Evolutionary conservation across 2,113 vertebrate genomes (phyloP), one percentile per base, ranked within the genome.

Genomic region (Zosterops japonicus): DNA sequence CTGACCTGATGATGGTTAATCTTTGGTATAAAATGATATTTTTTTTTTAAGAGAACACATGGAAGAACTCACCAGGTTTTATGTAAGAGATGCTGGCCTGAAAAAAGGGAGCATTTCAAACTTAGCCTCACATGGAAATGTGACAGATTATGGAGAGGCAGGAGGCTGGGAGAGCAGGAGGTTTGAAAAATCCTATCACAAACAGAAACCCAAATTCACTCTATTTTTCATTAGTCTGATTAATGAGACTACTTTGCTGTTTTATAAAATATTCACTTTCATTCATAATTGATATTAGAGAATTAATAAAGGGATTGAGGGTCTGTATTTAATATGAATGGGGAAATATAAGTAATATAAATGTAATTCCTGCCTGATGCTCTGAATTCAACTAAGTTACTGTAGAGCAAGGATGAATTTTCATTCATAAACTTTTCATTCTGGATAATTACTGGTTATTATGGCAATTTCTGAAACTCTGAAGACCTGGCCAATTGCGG

Each of bases 371-470:
- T 92, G 29, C 35, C 59, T 68, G 50, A 60, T 86, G 11, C 57
- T 68, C 7, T 44, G 60, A 64, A 91, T 36, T 56, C 25, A 83
- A 2, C 31, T 52, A 46, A 72, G n/a, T 91, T 81, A 59, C 56
- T 83, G 49, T 25, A 86, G 55, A 80, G 24, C 5, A 29, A 77
- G 75, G 55, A 81, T 78, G 68, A 81, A 71, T 94, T 90, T 68
- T 94, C 82, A 85, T 95, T 96, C 76, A 83, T 86, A 90, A 88
- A 83, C 82, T 86, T 88, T 90, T 90, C 63, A 83, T 39, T 93
- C 49, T 50, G 64, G 44, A 55, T 92, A 93, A 89, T 96, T 88
- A 77, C 46, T 60, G 82, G 86, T 56, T 92, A 92, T 93, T 90
- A 83, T 7, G n/a, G 72, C 68, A 86, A 63, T 82, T 93, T 94